These are phyloP conservation scores for Pachliopta kotzebuea DNA, from an alignment of 2,888 invertebrate species.

Conservation along the genomic window DNA sequence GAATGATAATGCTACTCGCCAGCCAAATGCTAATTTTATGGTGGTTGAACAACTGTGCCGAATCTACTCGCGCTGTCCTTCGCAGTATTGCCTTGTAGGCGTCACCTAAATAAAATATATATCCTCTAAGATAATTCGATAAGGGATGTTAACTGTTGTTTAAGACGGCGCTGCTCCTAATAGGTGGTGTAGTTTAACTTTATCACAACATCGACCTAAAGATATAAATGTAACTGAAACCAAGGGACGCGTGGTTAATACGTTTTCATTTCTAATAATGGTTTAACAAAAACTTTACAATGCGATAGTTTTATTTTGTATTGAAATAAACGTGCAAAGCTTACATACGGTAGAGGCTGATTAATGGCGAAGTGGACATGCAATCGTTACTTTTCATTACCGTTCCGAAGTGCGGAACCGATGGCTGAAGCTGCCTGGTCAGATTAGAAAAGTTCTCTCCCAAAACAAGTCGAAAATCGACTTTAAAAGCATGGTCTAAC, in stretches of 20 bases:
- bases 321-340: conserved; percentile 26
- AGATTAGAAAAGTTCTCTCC: conserved; percentile 76
- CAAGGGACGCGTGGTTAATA: not conserved
- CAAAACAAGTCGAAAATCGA: conserved; percentile 76
- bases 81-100: conserved; percentile 71
- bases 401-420: conserved; percentile 73
- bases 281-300: not conserved
- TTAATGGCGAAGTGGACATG: conserved; percentile 74
- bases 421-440: conserved; percentile 65
- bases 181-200: conserved; percentile 3
- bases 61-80: conserved; percentile 68
- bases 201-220: not conserved
- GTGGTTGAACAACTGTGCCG: conserved; percentile 79
- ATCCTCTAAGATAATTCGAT: conserved; percentile 20
- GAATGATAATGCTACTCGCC: conserved; percentile 73
- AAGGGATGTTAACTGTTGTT: conserved; percentile 22
- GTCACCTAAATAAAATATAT: conserved; percentile 70
- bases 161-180: conserved; percentile 5
- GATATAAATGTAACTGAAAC: not conserved
- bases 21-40: conserved; percentile 81
- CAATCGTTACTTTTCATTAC: conserved; percentile 81
- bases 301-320: conserved; percentile 18
- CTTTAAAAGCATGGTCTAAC: conserved; percentile 75
- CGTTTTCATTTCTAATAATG: not conserved
- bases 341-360: conserved; percentile 52